Evolutionary conservation across 2,888 invertebrate genomes (phyloP), one percentile per base, ranked within the genome.

Genomic region (Lampropteryx suffumata): DNA sequence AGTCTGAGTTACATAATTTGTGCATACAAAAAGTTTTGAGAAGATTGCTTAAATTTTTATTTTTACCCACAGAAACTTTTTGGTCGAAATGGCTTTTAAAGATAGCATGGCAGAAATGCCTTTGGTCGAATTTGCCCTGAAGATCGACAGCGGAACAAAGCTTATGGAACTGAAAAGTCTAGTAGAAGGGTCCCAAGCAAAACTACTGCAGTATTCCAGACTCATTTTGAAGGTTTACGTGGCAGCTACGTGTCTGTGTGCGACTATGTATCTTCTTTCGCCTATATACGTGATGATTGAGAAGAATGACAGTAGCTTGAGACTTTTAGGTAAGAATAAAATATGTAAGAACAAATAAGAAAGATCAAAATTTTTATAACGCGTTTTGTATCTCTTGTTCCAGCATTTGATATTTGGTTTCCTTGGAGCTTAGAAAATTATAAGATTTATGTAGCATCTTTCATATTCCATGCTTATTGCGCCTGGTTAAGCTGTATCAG

Each of bases 351-450:
- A n/a, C n/a, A n/a, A n/a, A n/a, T 89, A 37, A 87, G 89, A 85
- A 65, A 73, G 70, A 27, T 12, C 4, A 3, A 4, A 4, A 17
- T 4, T 3, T 4, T 3, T 17, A 17, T 7, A 24, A 6, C 7
- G 6, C 7, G 24, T 6, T 24, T 24, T 34, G 9, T 33, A 8
- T 36, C 36, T 44, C 17, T 39, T 29, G 24, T 84, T 84, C 14
- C 67, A 90, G 89, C 82, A 7, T 90, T 85, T 50, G 81, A 84
- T 37, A 88, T 89, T 81, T 88, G 84, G 86, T 84, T 86, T 55
- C 89, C 89, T 1, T 90, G 88, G 88, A 82, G 79, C 43, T 57
- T 87, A 34, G 62, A 82, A 9, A 68, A 88, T 55, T 73, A 78
- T 8, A 57, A 57, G 2, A 71, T 89, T 0, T 90, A 86, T 50